Percentiles rank a stretch among this genome's conserved stretches.
These are phyloP conservation scores for Gobio gobio DNA, from an alignment of 2,113 vertebrate genomes.

Conservation along the genomic window DNA sequence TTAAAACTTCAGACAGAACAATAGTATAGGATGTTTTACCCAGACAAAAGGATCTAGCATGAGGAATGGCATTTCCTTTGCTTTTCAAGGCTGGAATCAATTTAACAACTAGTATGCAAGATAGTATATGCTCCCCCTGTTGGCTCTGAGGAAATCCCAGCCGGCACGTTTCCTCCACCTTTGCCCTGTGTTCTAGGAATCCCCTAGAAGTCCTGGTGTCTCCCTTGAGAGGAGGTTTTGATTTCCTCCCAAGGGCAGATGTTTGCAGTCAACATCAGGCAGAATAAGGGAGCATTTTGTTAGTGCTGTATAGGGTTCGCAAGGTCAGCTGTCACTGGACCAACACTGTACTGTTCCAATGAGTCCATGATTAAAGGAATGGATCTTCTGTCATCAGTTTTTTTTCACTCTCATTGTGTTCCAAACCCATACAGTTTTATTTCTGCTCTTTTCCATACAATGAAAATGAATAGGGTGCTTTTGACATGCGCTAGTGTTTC, in stretches of 20 bases:
- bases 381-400: background rate
- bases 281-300: background rate
- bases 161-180: slow-evolving; percentile 41
- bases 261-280: slow-evolving; percentile 23
- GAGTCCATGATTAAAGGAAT: slow-evolving; percentile 37
- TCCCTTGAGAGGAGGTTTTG: background rate
- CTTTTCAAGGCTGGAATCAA: slow-evolving; percentile 72
- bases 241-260: slow-evolving; percentile 29
- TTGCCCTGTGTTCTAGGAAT: slow-evolving; percentile 35
- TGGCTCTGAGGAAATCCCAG: slow-evolving; percentile 53
- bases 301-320: slow-evolving; percentile 1
- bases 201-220: slow-evolving; percentile 11
- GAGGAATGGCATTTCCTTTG: slow-evolving; percentile 70
- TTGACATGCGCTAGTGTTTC: too few species aligned
- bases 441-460: background rate
- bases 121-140: background rate
- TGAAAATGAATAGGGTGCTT: background rate
- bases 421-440: background rate
- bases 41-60: slow-evolving; percentile 64
- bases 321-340: background rate
- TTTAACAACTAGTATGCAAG: slow-evolving; percentile 60
- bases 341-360: background rate
- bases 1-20: slow-evolving; percentile 70
- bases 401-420: background rate
- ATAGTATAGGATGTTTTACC: slow-evolving; percentile 66